Conservation (phyloP, 1,140 invertebrate genomes). For the Drosophila cardini region DNA sequence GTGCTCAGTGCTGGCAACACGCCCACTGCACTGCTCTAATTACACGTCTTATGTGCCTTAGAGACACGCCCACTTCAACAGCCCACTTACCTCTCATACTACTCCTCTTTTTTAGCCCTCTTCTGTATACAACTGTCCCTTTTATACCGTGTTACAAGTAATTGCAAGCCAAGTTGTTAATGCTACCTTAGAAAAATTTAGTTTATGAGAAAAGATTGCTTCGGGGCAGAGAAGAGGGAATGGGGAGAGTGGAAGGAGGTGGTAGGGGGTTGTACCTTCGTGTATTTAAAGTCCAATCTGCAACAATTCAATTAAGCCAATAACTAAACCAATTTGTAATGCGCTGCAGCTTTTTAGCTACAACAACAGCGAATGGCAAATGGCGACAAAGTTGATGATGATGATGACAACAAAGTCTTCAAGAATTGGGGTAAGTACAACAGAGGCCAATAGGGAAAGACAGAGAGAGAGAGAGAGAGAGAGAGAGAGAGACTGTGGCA, state of each 20-base stretch:
- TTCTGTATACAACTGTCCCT: neutral
- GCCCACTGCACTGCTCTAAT: slow-evolving; percentile 51
- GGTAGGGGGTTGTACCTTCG: slow-evolving; percentile 16
- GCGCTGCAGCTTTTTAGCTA: slow-evolving; percentile 71
- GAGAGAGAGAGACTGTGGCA: slow-evolving; percentile 20
- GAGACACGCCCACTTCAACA: slow-evolving; percentile 6
- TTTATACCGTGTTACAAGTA: slow-evolving; percentile 45
- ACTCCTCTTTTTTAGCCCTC: neutral
- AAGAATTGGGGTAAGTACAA: slow-evolving; percentile 39
- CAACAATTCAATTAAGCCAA: slow-evolving; percentile 81
- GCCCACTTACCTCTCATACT: neutral
- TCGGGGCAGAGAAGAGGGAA: neutral
- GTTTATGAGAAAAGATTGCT: slow-evolving; percentile 34
- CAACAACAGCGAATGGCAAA: slow-evolving; percentile 47
- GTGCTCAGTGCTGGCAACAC: slow-evolving; percentile 4
- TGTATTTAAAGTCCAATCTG: slow-evolving; percentile 76
- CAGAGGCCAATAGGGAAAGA: neutral
- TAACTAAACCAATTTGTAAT: slow-evolving; percentile 81
- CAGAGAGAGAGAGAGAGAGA: slow-evolving; percentile 15
- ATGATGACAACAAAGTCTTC: slow-evolving; percentile 28
- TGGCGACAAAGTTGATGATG: slow-evolving; percentile 39
- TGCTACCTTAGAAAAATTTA: slow-evolving; percentile 48
- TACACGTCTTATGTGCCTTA: slow-evolving; percentile 45
- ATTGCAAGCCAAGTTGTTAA: slow-evolving; percentile 52
- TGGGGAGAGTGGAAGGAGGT: no score